Conservation (phyloP, 2,113 vertebrate genomes). For the Mesembrinibis cayennensis region DNA sequence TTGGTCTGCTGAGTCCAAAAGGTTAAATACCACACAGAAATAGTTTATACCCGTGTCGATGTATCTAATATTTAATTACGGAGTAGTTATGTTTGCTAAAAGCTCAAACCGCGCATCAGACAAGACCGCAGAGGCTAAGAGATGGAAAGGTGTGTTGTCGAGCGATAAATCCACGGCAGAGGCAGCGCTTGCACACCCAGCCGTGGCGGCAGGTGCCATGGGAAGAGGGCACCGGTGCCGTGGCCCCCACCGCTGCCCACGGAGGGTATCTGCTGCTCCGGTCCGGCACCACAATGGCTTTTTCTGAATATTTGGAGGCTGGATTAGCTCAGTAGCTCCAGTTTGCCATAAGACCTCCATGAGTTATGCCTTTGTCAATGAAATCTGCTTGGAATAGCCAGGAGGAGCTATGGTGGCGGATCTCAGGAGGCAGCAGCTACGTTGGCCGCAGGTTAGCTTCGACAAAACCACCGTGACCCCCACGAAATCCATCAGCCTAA, state of each 20-base stretch:
- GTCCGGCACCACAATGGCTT: neutral
- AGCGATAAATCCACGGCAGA: neutral
- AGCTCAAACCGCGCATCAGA: neutral
- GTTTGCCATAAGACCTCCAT: rapidly evolving
- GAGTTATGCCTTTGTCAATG: rapidly evolving
- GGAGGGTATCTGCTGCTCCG: neutral
- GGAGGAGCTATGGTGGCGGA: neutral
- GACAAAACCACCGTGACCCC: neutral
- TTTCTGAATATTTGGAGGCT: neutral
- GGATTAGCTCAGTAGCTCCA: neutral
- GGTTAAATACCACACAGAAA: constrained; percentile 49
- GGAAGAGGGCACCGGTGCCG: neutral
- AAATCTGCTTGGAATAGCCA: neutral
- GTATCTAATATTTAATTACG: neutral
- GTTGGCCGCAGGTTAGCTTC: neutral
- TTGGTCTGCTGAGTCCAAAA: constrained; percentile 20
- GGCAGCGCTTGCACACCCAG: neutral
- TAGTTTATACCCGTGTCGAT: neutral
- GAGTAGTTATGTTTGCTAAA: neutral
- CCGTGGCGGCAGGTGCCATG: neutral
- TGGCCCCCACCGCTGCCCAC: neutral
- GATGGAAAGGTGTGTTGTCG: neutral
- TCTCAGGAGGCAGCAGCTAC: neutral
- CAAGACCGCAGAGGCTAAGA: neutral
- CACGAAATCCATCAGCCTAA: no score